These are phyloP conservation scores for Nasonia longicornis DNA, from an alignment of 1,140 invertebrate genomes.

Conservation along the genomic window DNA sequence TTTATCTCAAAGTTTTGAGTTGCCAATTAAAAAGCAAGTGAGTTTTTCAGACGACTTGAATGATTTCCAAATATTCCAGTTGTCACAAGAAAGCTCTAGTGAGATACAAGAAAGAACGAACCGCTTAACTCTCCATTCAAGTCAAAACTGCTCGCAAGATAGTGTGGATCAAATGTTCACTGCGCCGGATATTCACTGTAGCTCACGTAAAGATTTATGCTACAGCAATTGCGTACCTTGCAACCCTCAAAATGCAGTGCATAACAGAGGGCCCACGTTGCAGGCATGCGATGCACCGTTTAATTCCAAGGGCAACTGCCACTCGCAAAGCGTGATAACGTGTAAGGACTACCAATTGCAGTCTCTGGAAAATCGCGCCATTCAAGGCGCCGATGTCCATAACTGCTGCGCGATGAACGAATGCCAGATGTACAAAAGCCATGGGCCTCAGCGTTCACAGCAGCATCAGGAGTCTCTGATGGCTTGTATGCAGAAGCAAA, in stretches of 20 bases:
- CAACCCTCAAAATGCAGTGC: neutral
- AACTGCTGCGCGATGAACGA: neutral
- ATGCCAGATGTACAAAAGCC: neutral
- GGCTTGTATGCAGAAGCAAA: conserved; percentile 18
- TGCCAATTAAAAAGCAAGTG: conserved; percentile 22
- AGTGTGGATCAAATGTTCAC: conserved; percentile 5
- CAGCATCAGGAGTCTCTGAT: neutral
- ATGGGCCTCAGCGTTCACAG: neutral
- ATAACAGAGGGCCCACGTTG: neutral
- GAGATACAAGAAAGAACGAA: conserved; percentile 44
- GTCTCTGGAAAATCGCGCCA: neutral
- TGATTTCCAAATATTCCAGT: conserved; percentile 10
- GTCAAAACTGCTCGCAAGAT: conserved; percentile 42
- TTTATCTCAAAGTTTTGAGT: neutral
- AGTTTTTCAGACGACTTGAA: neutral
- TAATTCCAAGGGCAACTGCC: neutral
- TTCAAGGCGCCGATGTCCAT: neutral
- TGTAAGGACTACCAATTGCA: neutral
- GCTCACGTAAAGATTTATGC: neutral
- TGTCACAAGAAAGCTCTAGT: conserved; percentile 38
- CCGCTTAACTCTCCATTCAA: conserved; percentile 35
- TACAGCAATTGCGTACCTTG: conserved; percentile 18
- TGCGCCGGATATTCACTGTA: conserved; percentile 12
- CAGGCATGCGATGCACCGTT: neutral
- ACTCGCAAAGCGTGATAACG: neutral